Evolutionary conservation across 2,113 vertebrate species (phyloP), one percentile per base, ranked within the genome.

Genomic region (Eretmochelys imbricata): DNA sequence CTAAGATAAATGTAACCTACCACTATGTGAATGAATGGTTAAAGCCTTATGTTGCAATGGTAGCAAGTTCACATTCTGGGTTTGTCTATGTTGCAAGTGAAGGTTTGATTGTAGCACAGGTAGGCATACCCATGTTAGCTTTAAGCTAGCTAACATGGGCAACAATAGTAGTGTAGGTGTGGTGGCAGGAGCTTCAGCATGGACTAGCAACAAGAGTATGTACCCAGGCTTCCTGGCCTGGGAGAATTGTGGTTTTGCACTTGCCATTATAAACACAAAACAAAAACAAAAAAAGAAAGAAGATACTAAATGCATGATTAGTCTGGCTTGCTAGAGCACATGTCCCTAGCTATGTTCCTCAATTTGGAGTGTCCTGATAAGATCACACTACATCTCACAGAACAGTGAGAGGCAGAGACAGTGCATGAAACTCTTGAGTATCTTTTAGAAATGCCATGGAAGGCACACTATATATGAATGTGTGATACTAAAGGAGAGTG

Each of bases 321-420:
- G 85, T 12, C 16, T 90, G n/a, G 84, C 80, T 53, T 84, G 57
- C 48, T 72, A 82, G 84, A n/a, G 22, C 12, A 54, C 51, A 50
- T 57, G 7, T 17, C 62, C 62, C 62, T 65, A 65, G 35, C 31
- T 65, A 35, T 65, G 62, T 91, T 57, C 62, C 87, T 83, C 72
- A 85, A 92, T 91, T 88, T 80, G 49, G 95, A 94, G 81, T 50
- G 91, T 94, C 38, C 83, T 72, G 24, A 76, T 76, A 76, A 76
- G 42, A 76, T 46, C 72, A 76, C 50, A 62, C 76, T 92, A 88
- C 89, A 94, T 95, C 80, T 65, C 82, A 82, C 8, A 78, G 42
- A 89, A 59, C 49, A 89, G 11, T 5, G 19, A 89, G 85, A 87
- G 13, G 13, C 62, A 69, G 31, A 69, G 16, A n/a, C 62, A n/a